Evolutionary conservation across 2,113 vertebrate genomes (phyloP), one percentile per base, ranked within the genome.

Genomic region (Penelope pileata): DNA sequence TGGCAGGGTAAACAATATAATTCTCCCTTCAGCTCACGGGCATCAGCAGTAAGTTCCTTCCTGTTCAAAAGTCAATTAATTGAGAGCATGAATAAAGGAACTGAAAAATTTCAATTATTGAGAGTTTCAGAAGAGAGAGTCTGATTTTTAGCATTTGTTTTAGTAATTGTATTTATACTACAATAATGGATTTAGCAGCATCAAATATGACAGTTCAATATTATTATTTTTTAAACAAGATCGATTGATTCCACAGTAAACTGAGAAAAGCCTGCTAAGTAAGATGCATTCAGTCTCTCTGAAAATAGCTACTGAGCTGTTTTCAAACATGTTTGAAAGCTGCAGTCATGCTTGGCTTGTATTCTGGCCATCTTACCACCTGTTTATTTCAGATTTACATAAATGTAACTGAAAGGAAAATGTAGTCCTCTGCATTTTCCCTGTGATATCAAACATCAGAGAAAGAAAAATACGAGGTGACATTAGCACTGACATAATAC

Each of bases 1-100:
- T 99, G 99, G 96, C 99, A 99, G 3, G 99, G 99, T 86, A 99
- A 97, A 95, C 99, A 99, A 92, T 99, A 99, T 24, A 99, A 98
- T 83, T 99, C 99, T 24, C 99, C 99, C 94, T 99, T 99, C 91
- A 99, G 97, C 96, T 99, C 99, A 85, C 99, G 98, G 91, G 99
- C 99, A 53, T 99, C 99, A 30, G 98, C 98, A 3, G 99, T 99
- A 96, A 99, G 98, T 91, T 99, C 99, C 96, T 99, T 99, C 75
- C 99, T 99, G 96, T 63, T 72, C 69, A 84, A 74, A 86, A 97
- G 59, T 88, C 7, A 93, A 64, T 11, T 15, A 79, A 67, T 47
- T 70, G 68, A 96, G 60, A 64, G 27, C 48, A 64, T 79, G 48
- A 89, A 53, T 19, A 54, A 60, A 79, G 50, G 36, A 78, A 70